Percentiles rank a stretch among this genome's conserved stretches.
phyloP scores from a whole-genome alignment of 30 jellyfish, hydroid and myxozoan species.

The Turritopsis rubra region DNA sequence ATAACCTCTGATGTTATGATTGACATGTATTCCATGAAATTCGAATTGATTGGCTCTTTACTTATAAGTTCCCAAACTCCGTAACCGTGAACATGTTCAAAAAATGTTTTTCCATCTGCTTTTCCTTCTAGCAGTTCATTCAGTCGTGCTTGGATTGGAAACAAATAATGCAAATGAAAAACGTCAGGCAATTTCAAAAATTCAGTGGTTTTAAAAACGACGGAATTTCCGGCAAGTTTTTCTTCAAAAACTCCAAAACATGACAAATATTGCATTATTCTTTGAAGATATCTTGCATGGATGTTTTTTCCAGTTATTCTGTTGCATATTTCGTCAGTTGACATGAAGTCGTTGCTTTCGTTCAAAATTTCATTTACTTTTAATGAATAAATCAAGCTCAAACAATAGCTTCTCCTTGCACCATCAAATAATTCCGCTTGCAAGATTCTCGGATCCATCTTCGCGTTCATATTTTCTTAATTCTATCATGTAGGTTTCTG shows the following conservation, averaged over 20 bases:
- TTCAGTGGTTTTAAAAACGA: constrained; percentile 14
- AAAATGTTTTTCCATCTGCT: not conserved
- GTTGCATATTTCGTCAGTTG: not conserved
- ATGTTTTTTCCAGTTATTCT: not conserved
- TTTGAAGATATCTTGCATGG: not conserved
- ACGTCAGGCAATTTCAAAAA: not conserved
- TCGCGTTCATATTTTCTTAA: no score
- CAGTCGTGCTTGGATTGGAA: not conserved
- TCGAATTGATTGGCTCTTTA: not conserved
- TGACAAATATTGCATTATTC: constrained; percentile 10
- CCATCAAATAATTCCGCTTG: not conserved
- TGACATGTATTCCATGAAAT: not conserved
- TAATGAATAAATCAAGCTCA: not conserved
- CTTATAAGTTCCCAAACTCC: not conserved
- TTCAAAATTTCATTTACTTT: not conserved
- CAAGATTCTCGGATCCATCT: no score
- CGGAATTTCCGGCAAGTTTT: not conserved
- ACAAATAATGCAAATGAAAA: not conserved
- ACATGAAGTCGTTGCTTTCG: not conserved
- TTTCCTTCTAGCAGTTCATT: not conserved
- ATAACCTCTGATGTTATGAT: not conserved
- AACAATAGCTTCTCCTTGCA: not conserved
- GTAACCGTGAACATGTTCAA: not conserved
- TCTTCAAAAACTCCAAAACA: not conserved
- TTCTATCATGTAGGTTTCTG: no score